A percentile compares a stretch with the other conserved stretches of the same genome.
Evolutionary conservation across 2,113 vertebrate genomes (phyloP).

Genomic region (Merops nubicus): DNA sequence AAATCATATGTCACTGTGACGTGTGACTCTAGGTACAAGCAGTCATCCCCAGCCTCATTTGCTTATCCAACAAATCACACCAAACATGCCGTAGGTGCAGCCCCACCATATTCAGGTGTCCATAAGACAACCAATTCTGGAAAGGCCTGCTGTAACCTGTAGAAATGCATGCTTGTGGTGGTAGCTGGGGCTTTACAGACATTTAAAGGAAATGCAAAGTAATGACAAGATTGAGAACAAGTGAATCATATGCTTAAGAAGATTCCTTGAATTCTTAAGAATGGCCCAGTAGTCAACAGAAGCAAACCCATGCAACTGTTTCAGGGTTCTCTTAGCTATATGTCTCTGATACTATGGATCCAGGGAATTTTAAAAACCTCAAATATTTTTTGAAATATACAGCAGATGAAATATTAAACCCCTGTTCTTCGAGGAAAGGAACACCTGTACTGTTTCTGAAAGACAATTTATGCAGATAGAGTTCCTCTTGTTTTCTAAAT

Average conservation of each 20-base stretch:
- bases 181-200: neutral
- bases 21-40: neutral
- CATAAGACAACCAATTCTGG: neutral
- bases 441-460: neutral
- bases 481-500: neutral
- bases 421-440: neutral
- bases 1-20: fast-evolving
- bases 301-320: neutral
- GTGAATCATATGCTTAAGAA: neutral
- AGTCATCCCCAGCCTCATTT: neutral
- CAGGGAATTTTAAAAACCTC: neutral
- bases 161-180: neutral
- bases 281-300: neutral
- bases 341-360: neutral
- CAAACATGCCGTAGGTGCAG: neutral
- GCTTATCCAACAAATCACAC: neutral
- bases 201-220: neutral
- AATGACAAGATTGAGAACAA: neutral
- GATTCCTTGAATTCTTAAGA: neutral
- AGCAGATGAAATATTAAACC: neutral
- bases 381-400: neutral
- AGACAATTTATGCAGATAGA: neutral
- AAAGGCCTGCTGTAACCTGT: neutral
- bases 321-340: neutral
- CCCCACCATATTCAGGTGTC: neutral